These are phyloP conservation scores for Schmidtea mediterranea DNA, from an alignment of 1,140 invertebrate genomes.

Conservation along the genomic window DNA sequence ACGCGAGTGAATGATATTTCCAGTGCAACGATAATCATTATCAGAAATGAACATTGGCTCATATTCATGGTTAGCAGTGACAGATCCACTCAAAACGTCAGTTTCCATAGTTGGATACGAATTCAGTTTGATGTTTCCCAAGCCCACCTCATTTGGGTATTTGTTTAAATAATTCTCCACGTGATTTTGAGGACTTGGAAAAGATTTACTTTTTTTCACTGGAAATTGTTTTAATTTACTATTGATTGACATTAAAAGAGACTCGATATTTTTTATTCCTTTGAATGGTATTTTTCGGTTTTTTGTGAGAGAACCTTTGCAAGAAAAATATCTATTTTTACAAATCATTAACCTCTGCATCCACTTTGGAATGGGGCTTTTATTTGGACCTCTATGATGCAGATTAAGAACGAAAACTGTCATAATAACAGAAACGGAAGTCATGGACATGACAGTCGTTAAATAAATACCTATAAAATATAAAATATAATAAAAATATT, in stretches of 20 bases:
- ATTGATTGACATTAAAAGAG: too few relatives aligned
- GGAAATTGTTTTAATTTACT: too few relatives aligned
- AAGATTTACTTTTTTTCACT: not conserved
- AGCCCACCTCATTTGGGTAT: too few relatives aligned
- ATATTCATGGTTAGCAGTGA: not conserved
- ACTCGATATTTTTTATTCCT: too few relatives aligned
- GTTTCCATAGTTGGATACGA: not conserved
- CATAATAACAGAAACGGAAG: conserved; percentile 24
- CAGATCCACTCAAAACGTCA: not conserved
- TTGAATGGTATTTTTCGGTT: too few relatives aligned
- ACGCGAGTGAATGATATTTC: too few relatives aligned
- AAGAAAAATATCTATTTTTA: not conserved
- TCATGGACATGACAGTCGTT: conserved; percentile 25
- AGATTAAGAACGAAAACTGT: conserved; percentile 24
- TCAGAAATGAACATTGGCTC: not conserved
- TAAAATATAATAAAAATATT: not conserved
- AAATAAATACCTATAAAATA: conserved; percentile 21
- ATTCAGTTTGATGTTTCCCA: not conserved
- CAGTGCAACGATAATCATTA: not conserved
- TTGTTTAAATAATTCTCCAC: too few relatives aligned
- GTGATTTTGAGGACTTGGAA: too few relatives aligned
- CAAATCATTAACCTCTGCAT: conserved; percentile 12
- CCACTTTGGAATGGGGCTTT: conserved; percentile 16
- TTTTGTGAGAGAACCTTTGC: not conserved
- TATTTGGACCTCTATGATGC: conserved; percentile 18